phyloP scores from a whole-genome alignment of 2,888 invertebrate species.

The Drosophila barbarae region DNA sequence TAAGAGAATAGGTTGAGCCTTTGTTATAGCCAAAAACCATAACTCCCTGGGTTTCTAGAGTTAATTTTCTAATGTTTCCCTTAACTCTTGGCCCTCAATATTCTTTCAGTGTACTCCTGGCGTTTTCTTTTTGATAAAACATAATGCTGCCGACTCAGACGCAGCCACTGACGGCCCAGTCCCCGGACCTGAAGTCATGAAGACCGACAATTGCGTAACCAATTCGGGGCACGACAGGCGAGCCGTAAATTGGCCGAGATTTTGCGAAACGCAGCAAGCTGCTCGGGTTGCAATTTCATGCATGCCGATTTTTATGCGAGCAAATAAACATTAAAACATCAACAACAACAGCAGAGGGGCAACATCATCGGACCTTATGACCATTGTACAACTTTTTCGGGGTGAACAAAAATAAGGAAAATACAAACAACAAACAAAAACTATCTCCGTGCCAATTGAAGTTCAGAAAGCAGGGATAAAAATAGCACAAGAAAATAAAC shows the following conservation, averaged over 20 bases:
- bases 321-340: constrained; percentile 38
- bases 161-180: constrained; percentile 15
- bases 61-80: no score
- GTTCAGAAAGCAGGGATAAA: constrained; percentile 29
- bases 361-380: constrained; percentile 31
- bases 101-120: constrained; percentile 16
- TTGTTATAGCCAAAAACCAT: no score
- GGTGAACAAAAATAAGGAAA: not conserved
- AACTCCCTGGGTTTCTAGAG: not conserved
- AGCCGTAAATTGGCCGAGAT: constrained; percentile 65
- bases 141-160: constrained; percentile 51
- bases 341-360: not conserved
- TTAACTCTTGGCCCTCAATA: accelerated
- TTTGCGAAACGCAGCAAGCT: constrained; percentile 73
- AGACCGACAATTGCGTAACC: constrained; percentile 55
- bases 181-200: constrained; percentile 16
- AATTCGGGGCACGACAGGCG: constrained; percentile 43
- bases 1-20: no score
- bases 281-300: constrained; percentile 71
- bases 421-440: constrained; percentile 12
- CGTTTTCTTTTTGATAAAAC: constrained; percentile 57
- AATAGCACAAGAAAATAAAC: constrained; percentile 28
- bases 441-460: constrained; percentile 25
- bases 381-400: constrained; percentile 32
- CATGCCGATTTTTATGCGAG: constrained; percentile 57